phyloP scores from a whole-genome alignment of 1,140 invertebrate species.

The Trichonephila clavata region DNA sequence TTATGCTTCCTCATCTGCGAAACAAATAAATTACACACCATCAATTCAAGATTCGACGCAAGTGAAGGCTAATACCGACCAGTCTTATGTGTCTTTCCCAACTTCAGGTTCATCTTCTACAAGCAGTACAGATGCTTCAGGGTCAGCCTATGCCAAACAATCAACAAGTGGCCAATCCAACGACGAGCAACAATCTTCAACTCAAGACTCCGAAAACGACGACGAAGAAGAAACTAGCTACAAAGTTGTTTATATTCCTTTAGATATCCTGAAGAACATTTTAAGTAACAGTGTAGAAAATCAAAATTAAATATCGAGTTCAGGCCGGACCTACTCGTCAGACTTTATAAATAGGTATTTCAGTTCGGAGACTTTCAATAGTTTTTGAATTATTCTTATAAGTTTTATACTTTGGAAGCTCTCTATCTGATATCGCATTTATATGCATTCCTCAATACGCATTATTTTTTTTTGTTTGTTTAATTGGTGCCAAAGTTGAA shows the following conservation, averaged over 20 bases:
- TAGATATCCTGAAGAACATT: slow-evolving; percentile 70
- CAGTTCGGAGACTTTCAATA: background rate
- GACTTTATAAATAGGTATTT: background rate
- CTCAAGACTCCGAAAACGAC: slow-evolving; percentile 22
- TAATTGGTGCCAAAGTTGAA: background rate
- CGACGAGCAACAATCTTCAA: background rate
- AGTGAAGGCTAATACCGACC: background rate
- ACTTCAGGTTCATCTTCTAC: background rate
- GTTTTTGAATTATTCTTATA: background rate
- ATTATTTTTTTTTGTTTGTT: background rate
- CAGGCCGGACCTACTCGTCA: background rate
- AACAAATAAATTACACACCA: slow-evolving; percentile 51
- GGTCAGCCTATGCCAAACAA: slow-evolving; percentile 4
- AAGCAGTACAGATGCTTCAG: background rate
- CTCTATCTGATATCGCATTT: background rate
- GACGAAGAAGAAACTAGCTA: slow-evolving; percentile 51
- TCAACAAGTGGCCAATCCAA: background rate
- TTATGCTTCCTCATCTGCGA: slow-evolving; percentile 48
- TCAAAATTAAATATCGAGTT: slow-evolving; percentile 42
- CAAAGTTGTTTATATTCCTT: slow-evolving; percentile 74
- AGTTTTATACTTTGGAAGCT: background rate
- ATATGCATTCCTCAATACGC: background rate
- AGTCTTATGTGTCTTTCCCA: background rate
- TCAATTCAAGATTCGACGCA: background rate
- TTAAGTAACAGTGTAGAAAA: slow-evolving; percentile 59